Conservation (phyloP, 2,113 vertebrate species). For the Caranx ignobilis region DNA sequence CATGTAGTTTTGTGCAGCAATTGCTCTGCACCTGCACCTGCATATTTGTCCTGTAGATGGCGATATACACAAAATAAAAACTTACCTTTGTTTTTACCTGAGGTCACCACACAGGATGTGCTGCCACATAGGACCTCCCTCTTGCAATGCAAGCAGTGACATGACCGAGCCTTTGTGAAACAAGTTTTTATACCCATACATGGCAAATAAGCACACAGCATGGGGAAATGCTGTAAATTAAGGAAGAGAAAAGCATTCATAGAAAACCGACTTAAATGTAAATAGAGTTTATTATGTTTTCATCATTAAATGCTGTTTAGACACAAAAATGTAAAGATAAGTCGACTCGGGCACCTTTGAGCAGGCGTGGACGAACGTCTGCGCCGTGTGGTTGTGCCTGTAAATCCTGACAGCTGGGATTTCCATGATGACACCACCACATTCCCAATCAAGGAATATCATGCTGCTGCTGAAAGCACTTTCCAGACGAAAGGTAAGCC, state of each 20-base stretch:
- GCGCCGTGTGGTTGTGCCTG: slow-evolving; percentile 7
- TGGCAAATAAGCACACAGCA: neutral
- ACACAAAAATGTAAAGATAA: neutral
- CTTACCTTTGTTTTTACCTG: slow-evolving; percentile 1
- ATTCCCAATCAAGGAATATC: neutral
- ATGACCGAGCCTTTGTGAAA: neutral
- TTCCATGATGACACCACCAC: neutral
- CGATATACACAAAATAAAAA: neutral
- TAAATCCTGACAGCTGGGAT: slow-evolving; percentile 19
- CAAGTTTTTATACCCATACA: neutral
- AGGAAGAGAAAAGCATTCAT: neutral
- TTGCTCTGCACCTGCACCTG: too few relatives aligned
- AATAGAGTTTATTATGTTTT: neutral
- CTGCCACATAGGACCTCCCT: slow-evolving; percentile 6
- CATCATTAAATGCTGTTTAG: neutral
- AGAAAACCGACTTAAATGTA: neutral
- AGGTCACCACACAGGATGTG: slow-evolving; percentile 40
- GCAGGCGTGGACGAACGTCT: neutral
- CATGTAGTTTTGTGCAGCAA: too few relatives aligned
- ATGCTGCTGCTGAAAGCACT: neutral
- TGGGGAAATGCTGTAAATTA: neutral
- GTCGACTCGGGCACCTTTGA: neutral
- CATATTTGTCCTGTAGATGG: slow-evolving; percentile 31
- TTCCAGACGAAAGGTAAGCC: slow-evolving; percentile 33
- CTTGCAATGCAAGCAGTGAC: neutral